Conservation (phyloP, 1,140 invertebrate genomes). For the Sarcophaga peregrina region DNA sequence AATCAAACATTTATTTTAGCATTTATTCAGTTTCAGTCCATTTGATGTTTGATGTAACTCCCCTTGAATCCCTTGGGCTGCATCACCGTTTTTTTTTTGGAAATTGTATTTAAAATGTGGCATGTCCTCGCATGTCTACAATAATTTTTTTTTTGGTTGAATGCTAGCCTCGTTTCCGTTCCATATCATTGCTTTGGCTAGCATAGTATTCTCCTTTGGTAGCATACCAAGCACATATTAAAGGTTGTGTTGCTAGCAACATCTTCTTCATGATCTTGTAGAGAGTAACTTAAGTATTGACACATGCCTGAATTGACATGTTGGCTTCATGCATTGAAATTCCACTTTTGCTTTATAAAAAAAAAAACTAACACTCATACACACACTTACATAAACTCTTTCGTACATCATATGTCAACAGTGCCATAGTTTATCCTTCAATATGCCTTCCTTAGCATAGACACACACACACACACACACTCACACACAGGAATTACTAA, state of each 20-base stretch:
- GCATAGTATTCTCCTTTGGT: too few species aligned
- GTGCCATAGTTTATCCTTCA: background rate
- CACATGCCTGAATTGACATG: constrained; percentile 31
- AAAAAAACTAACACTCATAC: background rate
- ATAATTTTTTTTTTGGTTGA: background rate
- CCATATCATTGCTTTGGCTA: constrained; percentile 21
- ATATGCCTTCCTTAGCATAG: background rate
- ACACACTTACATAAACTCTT: too few species aligned
- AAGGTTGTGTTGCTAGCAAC: background rate
- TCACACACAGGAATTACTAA: background rate
- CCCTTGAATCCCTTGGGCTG: background rate
- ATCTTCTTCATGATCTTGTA: background rate
- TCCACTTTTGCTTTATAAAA: constrained; percentile 5
- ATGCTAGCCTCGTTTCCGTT: too few species aligned
- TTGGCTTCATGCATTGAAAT: constrained; percentile 25
- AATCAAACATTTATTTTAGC: constrained; percentile 40
- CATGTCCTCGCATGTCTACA: constrained; percentile 7
- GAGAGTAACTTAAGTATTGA: constrained; percentile 19
- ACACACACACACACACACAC: background rate
- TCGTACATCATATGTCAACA: background rate
- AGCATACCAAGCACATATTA: too few species aligned
- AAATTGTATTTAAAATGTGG: background rate
- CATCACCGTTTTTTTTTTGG: too few species aligned
- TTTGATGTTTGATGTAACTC: background rate
- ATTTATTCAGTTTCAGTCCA: constrained; percentile 33